Evolutionary conservation across 2,113 vertebrate genomes (phyloP), one percentile per base, ranked within the genome.

Genomic region (Potamarius usumacintae): DNA sequence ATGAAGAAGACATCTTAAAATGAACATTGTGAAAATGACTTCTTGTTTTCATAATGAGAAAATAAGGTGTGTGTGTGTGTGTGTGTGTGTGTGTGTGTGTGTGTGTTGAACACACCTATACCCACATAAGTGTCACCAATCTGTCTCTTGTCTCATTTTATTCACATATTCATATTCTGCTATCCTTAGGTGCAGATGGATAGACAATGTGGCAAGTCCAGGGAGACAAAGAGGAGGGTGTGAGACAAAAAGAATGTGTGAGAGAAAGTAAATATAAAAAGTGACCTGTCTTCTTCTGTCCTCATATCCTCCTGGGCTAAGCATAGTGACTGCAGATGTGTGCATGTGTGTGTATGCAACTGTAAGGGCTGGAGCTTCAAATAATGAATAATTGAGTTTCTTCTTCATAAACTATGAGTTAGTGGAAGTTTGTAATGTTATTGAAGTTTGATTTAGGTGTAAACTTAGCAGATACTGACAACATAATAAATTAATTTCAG

Each of bases 111-210:
- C 63, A 52, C 25, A 27, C 20, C 22, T n/a, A 62, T 57, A 74
- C 50, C 34, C 60, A 69, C 57, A 57, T 27, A 42, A 71, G 58
- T 71, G 86, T 71, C 42, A 71, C 34, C 27, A 27, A 77, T 88
- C 86, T 78, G 55, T 71, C 82, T 79, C 50, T 55, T 80, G 82
- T 88, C 82, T 80, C 82, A 80, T 82, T n/a, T n/a, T 76, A 60
- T 76, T 87, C 81, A 87, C 69, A 67, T 87, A 87, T 84, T 88
- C 87, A 88, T 69, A 50, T 22, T 55, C 50, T 2, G 7, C 42
- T 72, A 30, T 79, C 74, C 34, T 14, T 22, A 76, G 58, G 67
- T 52, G 57, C 69, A 83, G 22, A 34, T 67, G 62, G 69, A 76
- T 83, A 84, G 82, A 78, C 86, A 42, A 84, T 84, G 60, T 74